Base-by-base conservation (phyloP, 2,888 invertebrate species). In the Hydraecia micacea region DNA sequence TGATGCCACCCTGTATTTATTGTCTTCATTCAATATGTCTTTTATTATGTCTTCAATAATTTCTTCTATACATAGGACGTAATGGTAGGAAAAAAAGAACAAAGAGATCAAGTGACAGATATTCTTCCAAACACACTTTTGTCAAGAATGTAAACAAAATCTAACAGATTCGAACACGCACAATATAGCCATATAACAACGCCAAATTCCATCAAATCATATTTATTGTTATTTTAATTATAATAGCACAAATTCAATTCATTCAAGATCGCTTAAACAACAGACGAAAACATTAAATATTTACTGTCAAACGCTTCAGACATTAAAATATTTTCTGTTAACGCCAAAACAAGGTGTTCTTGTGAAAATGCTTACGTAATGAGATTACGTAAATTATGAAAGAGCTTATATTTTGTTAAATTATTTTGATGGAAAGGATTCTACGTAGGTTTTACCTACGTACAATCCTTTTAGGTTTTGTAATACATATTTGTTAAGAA, bases 321-420 rank as follows among this genome's bases (percentile, higher is more conserved):
- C 39, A 25, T 71, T 67, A 70, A 52, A 67, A 70, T 71, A 81
- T 83, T 85, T 74, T 85, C 55, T 80, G 36, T 58, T 49, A 70
- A 63, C 71, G 71, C 42, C 55, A 81, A 81, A 80, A 80, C 62
- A 85, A 74, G 58, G 28, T n/a, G 52, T 11, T 80, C 32, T 68
- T 68, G 55, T 85, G 71, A 75, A 81, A 81, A 85, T 69, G 2
- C 52, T 66, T 46, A 36, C 66, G n/a, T 82, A 86, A 77, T 62
- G 11, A 32, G 60, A 72, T 72, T 69, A 81, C 25, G 55, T 60
- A 28, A 65, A 74, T 72, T 73, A 72, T 77, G 39, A 32, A 73
- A 77, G 32, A 49, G 36, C n/a, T 73, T 25, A 52, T 52, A 52
- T 52, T 66, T 86, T 74, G 82, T 72, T 77, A n/a, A 46, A 74